Conservation (phyloP, 2,113 vertebrate species). For the Balaenoptera acutorostrata region DNA sequence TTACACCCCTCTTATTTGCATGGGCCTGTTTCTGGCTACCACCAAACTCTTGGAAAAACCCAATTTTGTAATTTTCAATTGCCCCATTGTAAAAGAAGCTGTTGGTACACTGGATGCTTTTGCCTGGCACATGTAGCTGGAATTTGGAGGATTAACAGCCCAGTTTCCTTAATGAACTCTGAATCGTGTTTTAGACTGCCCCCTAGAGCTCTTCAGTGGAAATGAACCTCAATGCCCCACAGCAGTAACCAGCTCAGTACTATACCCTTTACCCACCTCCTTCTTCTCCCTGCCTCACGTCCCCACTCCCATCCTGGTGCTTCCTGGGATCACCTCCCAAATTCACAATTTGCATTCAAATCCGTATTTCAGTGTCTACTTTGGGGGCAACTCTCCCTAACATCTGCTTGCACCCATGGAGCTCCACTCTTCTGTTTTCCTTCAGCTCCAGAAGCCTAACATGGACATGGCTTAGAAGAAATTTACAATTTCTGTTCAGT, state of each 20-base stretch:
- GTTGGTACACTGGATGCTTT: background rate
- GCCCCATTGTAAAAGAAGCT: background rate
- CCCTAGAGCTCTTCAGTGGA: background rate
- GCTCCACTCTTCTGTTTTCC: background rate
- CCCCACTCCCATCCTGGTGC: background rate
- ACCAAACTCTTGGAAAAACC: background rate
- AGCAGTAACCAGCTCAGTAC: background rate
- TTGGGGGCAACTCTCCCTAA: background rate
- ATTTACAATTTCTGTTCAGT: background rate
- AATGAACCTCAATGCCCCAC: background rate
- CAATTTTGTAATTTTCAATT: background rate
- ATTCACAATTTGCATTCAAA: background rate
- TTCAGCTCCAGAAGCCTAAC: background rate
- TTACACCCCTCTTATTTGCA: background rate
- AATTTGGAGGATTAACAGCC: background rate
- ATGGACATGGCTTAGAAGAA: background rate
- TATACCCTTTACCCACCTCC: background rate
- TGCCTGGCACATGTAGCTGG: background rate
- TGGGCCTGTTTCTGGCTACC: background rate
- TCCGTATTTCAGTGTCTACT: background rate
- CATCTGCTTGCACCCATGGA: background rate
- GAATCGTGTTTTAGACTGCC: background rate
- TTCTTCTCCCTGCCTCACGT: background rate
- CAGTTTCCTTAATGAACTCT: background rate
- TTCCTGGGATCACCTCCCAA: background rate